phyloP scores from a whole-genome alignment of 2,797 vertebrate genomes.

The Aselliscus stoliczkanus region DNA sequence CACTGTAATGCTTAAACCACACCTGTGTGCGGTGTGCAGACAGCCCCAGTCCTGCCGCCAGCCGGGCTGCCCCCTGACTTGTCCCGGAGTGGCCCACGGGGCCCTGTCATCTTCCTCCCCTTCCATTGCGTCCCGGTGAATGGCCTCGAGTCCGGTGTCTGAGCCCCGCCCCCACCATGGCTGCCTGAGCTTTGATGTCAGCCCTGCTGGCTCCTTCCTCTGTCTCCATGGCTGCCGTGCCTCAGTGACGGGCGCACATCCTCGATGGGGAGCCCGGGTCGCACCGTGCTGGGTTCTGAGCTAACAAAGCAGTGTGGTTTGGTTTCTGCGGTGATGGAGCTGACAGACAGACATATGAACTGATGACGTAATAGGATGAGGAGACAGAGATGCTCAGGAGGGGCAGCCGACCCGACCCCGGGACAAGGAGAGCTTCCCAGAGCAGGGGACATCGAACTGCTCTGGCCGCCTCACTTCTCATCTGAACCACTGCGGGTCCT shows the following conservation, averaged over 20 bases:
- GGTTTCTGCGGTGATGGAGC: not conserved
- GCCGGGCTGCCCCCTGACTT: not conserved
- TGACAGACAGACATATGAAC: not conserved
- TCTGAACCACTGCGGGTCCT: not conserved
- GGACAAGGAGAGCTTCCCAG: not conserved
- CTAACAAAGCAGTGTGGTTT: not conserved
- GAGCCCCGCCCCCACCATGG: not conserved
- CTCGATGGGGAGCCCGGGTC: not conserved
- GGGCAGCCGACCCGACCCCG: fast-evolving
- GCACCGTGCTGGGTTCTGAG: not conserved
- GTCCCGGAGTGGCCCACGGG: too few species aligned
- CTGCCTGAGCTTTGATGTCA: not conserved
- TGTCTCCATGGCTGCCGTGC: not conserved
- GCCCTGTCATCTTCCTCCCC: not conserved
- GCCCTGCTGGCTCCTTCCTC: not conserved
- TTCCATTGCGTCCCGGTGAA: not conserved
- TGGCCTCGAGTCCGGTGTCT: not conserved
- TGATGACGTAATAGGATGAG: too few species aligned
- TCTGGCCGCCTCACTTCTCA: not conserved
- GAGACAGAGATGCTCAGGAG: not conserved
- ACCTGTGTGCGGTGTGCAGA: fast-evolving
- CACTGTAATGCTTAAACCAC: not conserved
- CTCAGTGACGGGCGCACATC: not conserved
- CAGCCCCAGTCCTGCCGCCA: too few species aligned
- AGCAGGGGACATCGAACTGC: not conserved